phyloP scores from a whole-genome alignment of 2,797 vertebrate genomes.

The Paedocypris micromegethes region DNA sequence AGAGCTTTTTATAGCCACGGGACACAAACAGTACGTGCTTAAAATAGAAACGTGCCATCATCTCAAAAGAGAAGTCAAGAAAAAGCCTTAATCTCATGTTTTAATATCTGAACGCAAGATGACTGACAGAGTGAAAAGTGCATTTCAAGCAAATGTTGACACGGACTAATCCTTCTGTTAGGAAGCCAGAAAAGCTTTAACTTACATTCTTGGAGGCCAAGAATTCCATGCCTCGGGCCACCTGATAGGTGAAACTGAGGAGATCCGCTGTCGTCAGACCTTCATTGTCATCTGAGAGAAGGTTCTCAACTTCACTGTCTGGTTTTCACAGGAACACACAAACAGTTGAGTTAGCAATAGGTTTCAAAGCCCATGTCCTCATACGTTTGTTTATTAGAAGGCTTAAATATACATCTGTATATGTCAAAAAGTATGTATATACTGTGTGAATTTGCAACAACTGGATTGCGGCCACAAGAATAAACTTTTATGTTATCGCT shows the following conservation, averaged over 20 bases:
- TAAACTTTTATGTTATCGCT: conserved; percentile 59
- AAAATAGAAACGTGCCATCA: conserved; percentile 35
- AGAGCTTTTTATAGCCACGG: conserved; percentile 44
- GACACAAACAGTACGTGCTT: conserved; percentile 48
- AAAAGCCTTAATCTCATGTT: conserved; percentile 2
- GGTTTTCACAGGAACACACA: conserved; percentile 35
- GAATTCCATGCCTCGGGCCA: conserved; percentile 97
- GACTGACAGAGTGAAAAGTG: conserved; percentile 9
- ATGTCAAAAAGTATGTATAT: conserved; percentile 64
- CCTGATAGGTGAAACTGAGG: conserved; percentile 96
- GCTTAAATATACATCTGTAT: conserved; percentile 61
- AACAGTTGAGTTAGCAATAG: conserved; percentile 27
- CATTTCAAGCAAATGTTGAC: conserved; percentile 10
- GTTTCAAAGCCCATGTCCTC: too few species aligned
- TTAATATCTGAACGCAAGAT: conserved; percentile 17
- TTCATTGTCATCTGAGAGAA: conserved; percentile 85
- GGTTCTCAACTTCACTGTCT: conserved; percentile 82
- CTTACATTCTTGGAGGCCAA: conserved; percentile 96
- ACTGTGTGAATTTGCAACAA: conserved; percentile 62
- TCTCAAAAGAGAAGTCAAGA: conserved; percentile 4
- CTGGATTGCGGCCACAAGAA: conserved; percentile 61
- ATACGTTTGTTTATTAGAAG: conserved; percentile 36
- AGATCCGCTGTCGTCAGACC: conserved; percentile 87
- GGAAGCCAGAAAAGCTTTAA: conserved; percentile 33
- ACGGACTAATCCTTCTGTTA: background rate